These are phyloP conservation scores for Ia io DNA, from an alignment of 2,113 vertebrate genomes.

Conservation along the genomic window DNA sequence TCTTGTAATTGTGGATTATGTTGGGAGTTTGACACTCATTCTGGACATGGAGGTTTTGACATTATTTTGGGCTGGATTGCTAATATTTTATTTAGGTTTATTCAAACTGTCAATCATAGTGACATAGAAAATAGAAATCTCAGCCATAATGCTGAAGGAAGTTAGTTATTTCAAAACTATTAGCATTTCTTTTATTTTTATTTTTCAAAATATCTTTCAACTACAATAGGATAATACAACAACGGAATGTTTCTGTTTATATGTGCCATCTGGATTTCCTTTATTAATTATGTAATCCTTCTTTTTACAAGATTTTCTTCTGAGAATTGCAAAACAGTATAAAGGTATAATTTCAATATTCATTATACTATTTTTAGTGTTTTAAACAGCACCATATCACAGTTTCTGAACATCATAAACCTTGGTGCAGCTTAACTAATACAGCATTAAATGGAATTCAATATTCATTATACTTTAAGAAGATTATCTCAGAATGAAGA, in stretches of 20 bases:
- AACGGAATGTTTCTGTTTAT: slow-evolving; percentile 68
- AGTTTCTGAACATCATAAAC: background rate
- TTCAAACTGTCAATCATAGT: slow-evolving; percentile 62
- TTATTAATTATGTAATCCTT: slow-evolving; percentile 67
- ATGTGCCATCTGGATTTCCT: slow-evolving; percentile 60
- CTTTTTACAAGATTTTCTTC: slow-evolving; percentile 41
- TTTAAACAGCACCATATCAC: background rate
- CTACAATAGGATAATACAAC: slow-evolving; percentile 48
- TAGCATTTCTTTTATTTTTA: slow-evolving; percentile 57
- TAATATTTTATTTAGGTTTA: slow-evolving; percentile 54
- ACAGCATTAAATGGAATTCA: background rate
- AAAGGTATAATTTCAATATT: slow-evolving; percentile 33
- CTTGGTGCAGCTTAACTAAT: background rate
- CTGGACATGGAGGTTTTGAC: slow-evolving; percentile 50
- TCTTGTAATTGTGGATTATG: slow-evolving; percentile 53
- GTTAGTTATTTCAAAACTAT: slow-evolving; percentile 14
- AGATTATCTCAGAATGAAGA: background rate
- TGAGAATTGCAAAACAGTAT: slow-evolving; percentile 40
- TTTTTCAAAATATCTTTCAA: slow-evolving; percentile 62
- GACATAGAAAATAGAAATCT: slow-evolving; percentile 51
- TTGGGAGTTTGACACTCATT: slow-evolving; percentile 35
- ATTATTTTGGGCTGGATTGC: slow-evolving; percentile 17
- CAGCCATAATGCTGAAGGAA: slow-evolving; percentile 35
- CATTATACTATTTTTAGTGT: background rate
- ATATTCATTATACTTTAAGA: background rate